phyloP scores from a whole-genome alignment of 1,140 invertebrate genomes.

The Heliothis virescens region DNA sequence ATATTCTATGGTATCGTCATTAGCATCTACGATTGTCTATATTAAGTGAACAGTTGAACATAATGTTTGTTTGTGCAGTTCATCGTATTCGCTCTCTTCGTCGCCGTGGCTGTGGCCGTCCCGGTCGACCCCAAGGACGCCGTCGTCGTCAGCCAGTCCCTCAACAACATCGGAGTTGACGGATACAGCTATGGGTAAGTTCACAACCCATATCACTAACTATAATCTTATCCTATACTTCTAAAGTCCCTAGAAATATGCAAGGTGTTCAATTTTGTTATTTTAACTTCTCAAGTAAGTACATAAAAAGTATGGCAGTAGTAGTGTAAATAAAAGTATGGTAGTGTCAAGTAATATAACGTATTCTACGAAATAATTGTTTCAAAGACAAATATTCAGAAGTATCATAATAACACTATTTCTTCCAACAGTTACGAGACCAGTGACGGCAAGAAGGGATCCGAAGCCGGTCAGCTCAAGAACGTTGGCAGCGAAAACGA shows the following conservation, averaged over 20 bases:
- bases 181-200: slow-evolving; percentile 79
- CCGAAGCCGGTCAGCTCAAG: slow-evolving; percentile 86
- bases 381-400: too few relatives aligned
- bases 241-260: too few relatives aligned
- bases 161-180: slow-evolving; percentile 73
- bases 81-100: slow-evolving; percentile 73
- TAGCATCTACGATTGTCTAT: too few relatives aligned
- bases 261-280: too few relatives aligned
- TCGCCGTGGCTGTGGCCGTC: slow-evolving; percentile 75
- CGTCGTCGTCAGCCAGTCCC: slow-evolving; percentile 52
- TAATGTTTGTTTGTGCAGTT: slow-evolving; percentile 55
- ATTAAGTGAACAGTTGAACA: too few relatives aligned
- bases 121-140: slow-evolving; percentile 66
- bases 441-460: slow-evolving; percentile 86
- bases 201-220: neutral
- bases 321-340: too few relatives aligned
- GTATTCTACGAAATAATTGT: too few relatives aligned
- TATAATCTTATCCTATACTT: too few relatives aligned
- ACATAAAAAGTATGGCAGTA: too few relatives aligned
- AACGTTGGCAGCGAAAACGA: slow-evolving; percentile 88
- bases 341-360: too few relatives aligned
- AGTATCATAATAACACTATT: slow-evolving; percentile 3
- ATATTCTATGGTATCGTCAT: too few relatives aligned
- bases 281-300: too few relatives aligned
- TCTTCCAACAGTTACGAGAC: slow-evolving; percentile 84